phyloP scores from a whole-genome alignment of 1,140 invertebrate species.

The Drosophila lowei region DNA sequence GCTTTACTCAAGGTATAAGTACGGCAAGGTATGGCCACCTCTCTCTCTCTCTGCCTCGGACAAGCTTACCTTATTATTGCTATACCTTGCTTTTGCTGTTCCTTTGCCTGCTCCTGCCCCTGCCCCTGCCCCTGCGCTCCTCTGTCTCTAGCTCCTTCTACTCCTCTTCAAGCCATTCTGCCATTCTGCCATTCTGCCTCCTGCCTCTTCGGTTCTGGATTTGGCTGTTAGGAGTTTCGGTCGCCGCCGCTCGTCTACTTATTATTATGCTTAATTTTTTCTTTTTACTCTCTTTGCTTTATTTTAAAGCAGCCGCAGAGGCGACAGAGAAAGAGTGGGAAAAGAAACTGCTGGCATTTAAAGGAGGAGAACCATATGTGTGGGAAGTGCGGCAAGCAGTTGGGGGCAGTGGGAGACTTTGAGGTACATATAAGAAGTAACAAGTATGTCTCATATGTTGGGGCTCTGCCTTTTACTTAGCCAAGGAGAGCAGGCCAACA shows the following conservation, averaged over 20 bases:
- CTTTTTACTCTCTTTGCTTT: conserved; percentile 43
- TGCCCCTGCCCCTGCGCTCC: no score
- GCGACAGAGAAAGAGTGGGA: conserved; percentile 23
- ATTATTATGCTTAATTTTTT: conserved; percentile 75
- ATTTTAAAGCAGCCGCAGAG: conserved; percentile 35
- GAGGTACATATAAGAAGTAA: conserved; percentile 62
- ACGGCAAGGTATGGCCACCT: no score
- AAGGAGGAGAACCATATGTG: conserved; percentile 32
- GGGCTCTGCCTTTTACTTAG: conserved; percentile 72
- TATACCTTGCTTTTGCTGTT: no score
- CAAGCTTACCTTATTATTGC: no score
- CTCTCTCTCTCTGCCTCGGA: neutral
- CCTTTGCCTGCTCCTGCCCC: no score
- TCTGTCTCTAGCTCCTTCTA: no score
- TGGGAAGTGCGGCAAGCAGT: conserved; percentile 4
- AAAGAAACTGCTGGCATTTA: conserved; percentile 55
- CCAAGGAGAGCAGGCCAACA: conserved; percentile 46
- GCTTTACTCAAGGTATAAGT: neutral
- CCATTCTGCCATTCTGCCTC: no score
- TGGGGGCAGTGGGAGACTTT: conserved; percentile 41
- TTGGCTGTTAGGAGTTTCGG: conserved; percentile 54
- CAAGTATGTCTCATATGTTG: conserved; percentile 77
- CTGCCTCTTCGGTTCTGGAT: neutral
- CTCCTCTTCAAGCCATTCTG: no score
- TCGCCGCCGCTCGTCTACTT: conserved; percentile 58